phyloP scores from a whole-genome alignment of 2,113 vertebrate species.

The Dicaeum eximium region DNA sequence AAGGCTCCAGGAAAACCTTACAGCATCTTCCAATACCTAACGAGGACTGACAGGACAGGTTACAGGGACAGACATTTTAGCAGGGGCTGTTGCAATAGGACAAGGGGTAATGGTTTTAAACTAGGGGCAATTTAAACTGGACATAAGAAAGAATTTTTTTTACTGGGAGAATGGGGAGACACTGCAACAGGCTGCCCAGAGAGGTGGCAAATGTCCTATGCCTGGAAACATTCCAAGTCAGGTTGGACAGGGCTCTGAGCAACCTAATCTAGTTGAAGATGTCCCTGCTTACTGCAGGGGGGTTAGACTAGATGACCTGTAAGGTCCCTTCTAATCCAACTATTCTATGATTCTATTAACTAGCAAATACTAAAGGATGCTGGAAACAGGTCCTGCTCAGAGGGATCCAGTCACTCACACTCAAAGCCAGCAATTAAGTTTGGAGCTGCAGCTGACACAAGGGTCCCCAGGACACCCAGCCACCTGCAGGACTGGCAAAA shows the following conservation, averaged over 20 bases:
- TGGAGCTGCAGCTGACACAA: neutral
- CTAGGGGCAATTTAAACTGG: neutral
- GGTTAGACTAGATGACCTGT: neutral
- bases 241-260: neutral
- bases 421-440: neutral
- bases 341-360: neutral
- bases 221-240: neutral
- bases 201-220: neutral
- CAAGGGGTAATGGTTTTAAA: neutral
- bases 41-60: fast-evolving
- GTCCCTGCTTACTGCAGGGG: neutral
- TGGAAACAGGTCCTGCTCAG: neutral
- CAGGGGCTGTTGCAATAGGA: neutral
- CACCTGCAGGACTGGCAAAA: neutral
- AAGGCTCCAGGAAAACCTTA: neutral
- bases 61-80: neutral
- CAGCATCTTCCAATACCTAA: neutral
- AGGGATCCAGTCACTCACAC: neutral
- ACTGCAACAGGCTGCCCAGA: neutral
- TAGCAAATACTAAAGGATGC: neutral
- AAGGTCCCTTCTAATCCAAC: neutral
- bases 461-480: neutral
- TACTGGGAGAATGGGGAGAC: neutral
- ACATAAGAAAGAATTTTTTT: neutral
- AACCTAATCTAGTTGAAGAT: neutral